Base-by-base conservation (phyloP, 2,113 vertebrate species). In the Embiotoca jacksoni region DNA sequence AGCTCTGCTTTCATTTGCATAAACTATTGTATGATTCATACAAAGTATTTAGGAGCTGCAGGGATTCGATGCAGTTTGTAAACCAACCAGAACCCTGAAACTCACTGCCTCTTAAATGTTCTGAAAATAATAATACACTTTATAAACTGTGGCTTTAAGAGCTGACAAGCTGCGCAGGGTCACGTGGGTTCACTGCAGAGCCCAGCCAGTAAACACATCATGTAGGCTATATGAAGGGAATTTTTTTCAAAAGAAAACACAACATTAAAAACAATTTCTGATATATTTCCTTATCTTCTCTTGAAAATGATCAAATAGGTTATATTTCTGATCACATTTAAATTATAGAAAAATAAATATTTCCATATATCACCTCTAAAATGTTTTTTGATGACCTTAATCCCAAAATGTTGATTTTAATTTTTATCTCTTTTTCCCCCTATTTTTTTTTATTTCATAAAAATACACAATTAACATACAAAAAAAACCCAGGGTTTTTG, bases 91-190 rank as follows among this genome's bases (percentile, higher is more conserved):
- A 80, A 61, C 6, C 23, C 6, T 23, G 23, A 23, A 23, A n/a
- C 3, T 33, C 5, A 49, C 39, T 16, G 10, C 11, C 10, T 7
- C 31, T 69, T 33, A 57, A 31, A 69, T 60, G 4, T 30, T 59
- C 11, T 7, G 23, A 11, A 30, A 30, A 59, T 23, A 57, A 68
- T 6, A 60, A 53, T 35, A 58, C 23, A 14, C 1, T 31, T 53
- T 50, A 67, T 23, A 63, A 63, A 62, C 10, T 65, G 60, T 49
- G 41, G 13, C 56, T 72, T 56, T 31, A 56, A 46, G 33, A 33
- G 31, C 50, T 50, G 52, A 10, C 36, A 32, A 32, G 33, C 46
- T 37, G 11, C 2, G 35, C 23, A 44, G 66, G 54, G 36, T 59
- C 54, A 79, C 53, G 13, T 31, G 16, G 59, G 55, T 31, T 59